These are phyloP conservation scores for Apostichopus californicus DNA, from an alignment of 35 echinoderm and acorn worm genomes.

Conservation along the genomic window DNA sequence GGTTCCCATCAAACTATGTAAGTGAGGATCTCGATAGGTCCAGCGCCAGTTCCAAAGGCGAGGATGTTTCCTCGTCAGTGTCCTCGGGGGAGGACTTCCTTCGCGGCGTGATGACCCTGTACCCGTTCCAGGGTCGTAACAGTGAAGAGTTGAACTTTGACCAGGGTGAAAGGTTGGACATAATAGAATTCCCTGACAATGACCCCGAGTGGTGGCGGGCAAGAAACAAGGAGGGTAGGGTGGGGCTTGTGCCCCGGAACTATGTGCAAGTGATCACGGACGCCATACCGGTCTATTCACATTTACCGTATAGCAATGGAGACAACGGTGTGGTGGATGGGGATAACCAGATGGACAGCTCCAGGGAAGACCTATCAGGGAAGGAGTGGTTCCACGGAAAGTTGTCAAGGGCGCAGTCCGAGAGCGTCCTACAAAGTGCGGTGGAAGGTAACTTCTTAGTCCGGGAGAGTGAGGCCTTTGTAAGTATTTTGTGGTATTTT, in stretches of 20 bases:
- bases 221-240: conserved; percentile 70
- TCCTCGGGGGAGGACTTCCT: conserved; percentile 79
- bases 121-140: conserved; percentile 85
- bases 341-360: background rate
- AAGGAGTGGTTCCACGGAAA: conserved; percentile 93
- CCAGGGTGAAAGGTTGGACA: conserved; percentile 80
- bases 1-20: conserved; percentile 99
- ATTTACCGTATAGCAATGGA: conserved; percentile 53
- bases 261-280: conserved; percentile 82
- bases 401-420: conserved; percentile 76
- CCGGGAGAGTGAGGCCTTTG: conserved; percentile 88
- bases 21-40: conserved; percentile 68
- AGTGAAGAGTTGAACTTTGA: conserved; percentile 98
- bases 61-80: conserved; percentile 41
- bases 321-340: conserved; percentile 7
- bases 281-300: conserved; percentile 63
- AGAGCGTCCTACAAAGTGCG: conserved; percentile 58
- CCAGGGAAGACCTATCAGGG: conserved; percentile 40
- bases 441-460: conserved; percentile 84
- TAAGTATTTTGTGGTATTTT: conserved; percentile 56
- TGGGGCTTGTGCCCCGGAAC: conserved; percentile 88
- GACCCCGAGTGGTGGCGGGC: conserved; percentile 98
- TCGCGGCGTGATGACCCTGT: conserved; percentile 76
- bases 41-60: conserved; percentile 73
- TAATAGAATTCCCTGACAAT: conserved; percentile 86